These are phyloP conservation scores for Paralvinella palmiformis DNA, from an alignment of 1,140 invertebrate genomes.

Conservation along the genomic window DNA sequence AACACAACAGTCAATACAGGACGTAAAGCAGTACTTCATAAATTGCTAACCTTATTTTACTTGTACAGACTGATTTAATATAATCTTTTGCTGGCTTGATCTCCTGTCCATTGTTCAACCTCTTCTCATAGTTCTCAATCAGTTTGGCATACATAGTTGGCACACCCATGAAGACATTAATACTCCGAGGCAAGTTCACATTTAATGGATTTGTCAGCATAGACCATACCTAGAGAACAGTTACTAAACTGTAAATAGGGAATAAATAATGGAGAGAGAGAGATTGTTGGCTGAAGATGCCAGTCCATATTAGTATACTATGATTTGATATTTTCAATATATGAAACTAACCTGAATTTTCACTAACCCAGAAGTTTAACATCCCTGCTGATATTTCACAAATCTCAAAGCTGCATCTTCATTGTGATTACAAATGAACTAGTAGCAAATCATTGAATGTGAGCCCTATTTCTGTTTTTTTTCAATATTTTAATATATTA, in stretches of 20 bases:
- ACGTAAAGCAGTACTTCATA: too few relatives aligned
- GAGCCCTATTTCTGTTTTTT: too few relatives aligned
- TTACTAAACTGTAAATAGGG: not conserved
- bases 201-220: slow-evolving; percentile 55
- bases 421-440: too few relatives aligned
- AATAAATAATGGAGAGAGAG: not conserved
- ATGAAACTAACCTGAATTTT: too few relatives aligned
- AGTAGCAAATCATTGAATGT: too few relatives aligned
- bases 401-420: too few relatives aligned
- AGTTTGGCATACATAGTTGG: slow-evolving; percentile 83
- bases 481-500: too few relatives aligned
- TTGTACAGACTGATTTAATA: slow-evolving; percentile 55
- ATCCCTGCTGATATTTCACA: too few relatives aligned
- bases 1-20: too few relatives aligned
- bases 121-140: slow-evolving; percentile 63
- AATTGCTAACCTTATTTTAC: slow-evolving; percentile 64
- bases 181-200: slow-evolving; percentile 31
- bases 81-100: slow-evolving; percentile 48
- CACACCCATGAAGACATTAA: slow-evolving; percentile 81
- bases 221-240: slow-evolving; percentile 60
- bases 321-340: not conserved
- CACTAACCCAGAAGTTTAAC: too few relatives aligned
- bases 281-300: not conserved
- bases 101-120: slow-evolving; percentile 11
- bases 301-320: not conserved